phyloP scores from a whole-genome alignment of 2,888 invertebrate species.

The Eupithecia exiguata region DNA sequence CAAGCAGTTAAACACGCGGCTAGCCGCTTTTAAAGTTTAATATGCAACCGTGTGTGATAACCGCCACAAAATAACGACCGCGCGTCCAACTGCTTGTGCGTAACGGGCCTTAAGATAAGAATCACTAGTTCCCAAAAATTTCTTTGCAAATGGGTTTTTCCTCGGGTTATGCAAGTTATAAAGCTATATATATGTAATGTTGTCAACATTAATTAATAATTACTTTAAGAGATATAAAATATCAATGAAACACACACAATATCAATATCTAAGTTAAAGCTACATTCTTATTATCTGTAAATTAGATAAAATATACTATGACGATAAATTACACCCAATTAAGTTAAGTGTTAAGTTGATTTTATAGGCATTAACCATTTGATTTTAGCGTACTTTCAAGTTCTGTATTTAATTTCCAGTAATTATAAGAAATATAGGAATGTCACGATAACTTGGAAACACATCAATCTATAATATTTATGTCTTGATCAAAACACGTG shows the following conservation, averaged over 20 bases:
- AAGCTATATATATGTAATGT: not conserved
- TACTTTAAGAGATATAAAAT: not conserved
- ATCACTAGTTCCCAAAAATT: not conserved
- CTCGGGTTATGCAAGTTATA: not conserved
- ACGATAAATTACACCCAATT: not conserved
- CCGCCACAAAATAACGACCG: too few species aligned
- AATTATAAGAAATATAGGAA: not conserved
- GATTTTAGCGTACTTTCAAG: not conserved
- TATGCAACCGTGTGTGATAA: too few species aligned
- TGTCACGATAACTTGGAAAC: not conserved
- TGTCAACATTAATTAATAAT: not conserved
- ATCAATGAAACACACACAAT: slow-evolving; percentile 6
- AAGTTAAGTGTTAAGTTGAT: too few species aligned
- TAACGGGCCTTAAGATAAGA: not conserved
- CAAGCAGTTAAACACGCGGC: too few species aligned
- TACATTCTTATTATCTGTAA: not conserved
- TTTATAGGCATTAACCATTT: too few species aligned
- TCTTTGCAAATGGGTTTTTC: not conserved
- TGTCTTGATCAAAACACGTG: not conserved
- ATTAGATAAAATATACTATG: not conserved
- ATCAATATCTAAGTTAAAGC: not conserved
- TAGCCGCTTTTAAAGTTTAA: too few species aligned
- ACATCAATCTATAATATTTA: not conserved
- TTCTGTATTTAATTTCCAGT: not conserved
- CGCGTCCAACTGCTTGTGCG: too few species aligned